Evolutionary conservation across 1,140 invertebrate genomes (phyloP), one percentile per base, ranked within the genome.

Genomic region (Anastrepha ludens): DNA sequence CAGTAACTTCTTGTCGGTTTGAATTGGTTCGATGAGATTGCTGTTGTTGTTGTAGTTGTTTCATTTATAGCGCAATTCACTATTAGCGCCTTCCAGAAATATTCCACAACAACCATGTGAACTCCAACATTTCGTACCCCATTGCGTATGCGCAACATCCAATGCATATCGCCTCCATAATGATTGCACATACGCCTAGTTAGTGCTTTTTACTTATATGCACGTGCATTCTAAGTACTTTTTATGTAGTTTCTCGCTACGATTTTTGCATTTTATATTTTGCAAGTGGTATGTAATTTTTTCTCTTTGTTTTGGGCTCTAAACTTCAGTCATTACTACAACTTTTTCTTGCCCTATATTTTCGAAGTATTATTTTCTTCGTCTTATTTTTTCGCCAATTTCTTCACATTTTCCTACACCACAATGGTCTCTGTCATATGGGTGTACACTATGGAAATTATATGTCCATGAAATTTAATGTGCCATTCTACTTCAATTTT

Each of bases 401-500:
- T 44, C 15, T 44, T 9, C 67, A 74, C 41, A 44, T 6, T 44
- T 13, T n/a, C 67, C 67, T n/a, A 13, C 1, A 74, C 67, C 39
- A 74, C 39, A 47, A 47, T 0, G 44, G 67, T 7, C 3, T 74
- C 4, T 67, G 44, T 17, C 67, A 74, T 74, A 74, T 47, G 15
- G 13, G 15, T 74, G 67, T 74, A 17, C 41, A 41, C 41, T 74
- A 74, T 47, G 5, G 67, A 74, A 74, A 74, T 74, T 74, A 74
- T 74, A 74, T 74, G 41, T 39, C 67, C 41, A 74, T 74, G 67
- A 74, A 74, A 74, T 74, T 47, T 74, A 4, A 74, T 74, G 67
- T 74, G 67, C 13, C 41, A 74, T 74, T 74, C 67, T 17, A 41
- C 39, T 74, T 74, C 67, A 74, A 74, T 74, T 74, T 74, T 74